Percentiles rank a stretch among this genome's conserved stretches.
Conservation (phyloP, 1,140 invertebrate genomes). For the Drosophila burlai region DNA sequence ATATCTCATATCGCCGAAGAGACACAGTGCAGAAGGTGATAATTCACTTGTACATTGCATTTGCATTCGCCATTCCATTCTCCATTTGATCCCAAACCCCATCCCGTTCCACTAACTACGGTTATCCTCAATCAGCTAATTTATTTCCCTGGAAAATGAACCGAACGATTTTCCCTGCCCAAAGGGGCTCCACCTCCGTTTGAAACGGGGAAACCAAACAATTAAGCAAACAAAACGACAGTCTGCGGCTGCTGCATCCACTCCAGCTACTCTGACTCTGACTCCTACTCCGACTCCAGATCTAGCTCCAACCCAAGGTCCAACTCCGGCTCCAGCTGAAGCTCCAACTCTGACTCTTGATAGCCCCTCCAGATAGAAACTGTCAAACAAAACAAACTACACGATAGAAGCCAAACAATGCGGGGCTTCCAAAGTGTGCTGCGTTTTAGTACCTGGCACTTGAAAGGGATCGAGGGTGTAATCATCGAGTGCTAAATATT, state of each 20-base stretch:
- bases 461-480: conserved; percentile 3
- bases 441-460: conserved; percentile 43
- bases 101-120: conserved; percentile 29
- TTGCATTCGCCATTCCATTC: conserved; percentile 36
- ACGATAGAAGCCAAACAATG: conserved; percentile 65
- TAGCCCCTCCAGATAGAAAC: conserved; percentile 65
- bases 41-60: conserved; percentile 50
- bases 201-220: conserved; percentile 55
- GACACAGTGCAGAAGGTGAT: conserved; percentile 43
- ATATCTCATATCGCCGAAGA: conserved; percentile 23
- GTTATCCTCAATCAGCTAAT: conserved; percentile 62
- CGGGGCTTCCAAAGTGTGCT: conserved; percentile 70
- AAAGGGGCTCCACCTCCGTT: conserved; percentile 22
- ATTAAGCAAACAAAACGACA: conserved; percentile 75
- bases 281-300: background rate
- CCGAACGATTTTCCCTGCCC: conserved; percentile 40
- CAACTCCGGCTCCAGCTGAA: conserved; percentile 24
- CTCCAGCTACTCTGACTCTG: conserved; percentile 4
- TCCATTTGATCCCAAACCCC: conserved; percentile 5
- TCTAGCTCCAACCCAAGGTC: conserved; percentile 2
- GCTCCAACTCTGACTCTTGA: conserved; percentile 41
- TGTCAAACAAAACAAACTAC: conserved; percentile 80
- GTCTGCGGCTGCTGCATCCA: conserved; percentile 39
- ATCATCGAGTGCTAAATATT: background rate
- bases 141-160: conserved; percentile 51